Base-by-base conservation (phyloP, 2,797 vertebrate genomes). In the Petrocephalus schoutedeni region DNA sequence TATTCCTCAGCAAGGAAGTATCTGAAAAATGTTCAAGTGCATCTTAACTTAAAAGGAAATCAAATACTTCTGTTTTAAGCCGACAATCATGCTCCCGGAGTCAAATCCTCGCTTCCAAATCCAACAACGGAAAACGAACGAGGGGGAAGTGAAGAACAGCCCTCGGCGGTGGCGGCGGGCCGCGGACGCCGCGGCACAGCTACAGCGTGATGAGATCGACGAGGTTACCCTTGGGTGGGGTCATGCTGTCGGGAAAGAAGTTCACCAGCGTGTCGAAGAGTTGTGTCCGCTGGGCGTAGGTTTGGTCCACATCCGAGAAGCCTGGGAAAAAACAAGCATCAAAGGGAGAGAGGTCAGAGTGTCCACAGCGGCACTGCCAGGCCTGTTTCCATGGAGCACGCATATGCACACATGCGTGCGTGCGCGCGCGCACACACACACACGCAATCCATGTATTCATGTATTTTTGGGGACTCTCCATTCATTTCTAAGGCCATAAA, bases 171-270 rank as follows among this genome's bases (percentile, higher is more conserved):
- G 9, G 23, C 23, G 23, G 61, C 3, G 3, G 19, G 71, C 71
- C 8, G 5, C 71, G 45, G 74, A 41, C n/a, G 74, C 74, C 74
- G 19, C 14, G 87, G 90, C 36, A 0, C 4, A 8, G 32, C 96
- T 96, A 99, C 94, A 99, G 97, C 1, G 97, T 98, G 94, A 99
- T 99, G 92, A 99, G 98, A 94, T 99, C 98, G 0, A 99, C 98
- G 92, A 99, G 93, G 95, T 99, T 99, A 94, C 98, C 98, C 93
- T 99, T 99, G 16, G 98, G 98, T 19, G 98, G 98, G 61, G 98
- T 99, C 98, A 99, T 99, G 95, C 96, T 99, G 96, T 99, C 98
- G 0, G 98, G 98, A 92, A 99, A 99, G 95, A 99, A 99, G 95
- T 98, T 99, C 92, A 99, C 98, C 14, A 99, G 95, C 0, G 97